These are phyloP conservation scores for Zoroaster sp. DNA, from an alignment of 53 echinoderm and acorn worm genomes.

Conservation along the genomic window DNA sequence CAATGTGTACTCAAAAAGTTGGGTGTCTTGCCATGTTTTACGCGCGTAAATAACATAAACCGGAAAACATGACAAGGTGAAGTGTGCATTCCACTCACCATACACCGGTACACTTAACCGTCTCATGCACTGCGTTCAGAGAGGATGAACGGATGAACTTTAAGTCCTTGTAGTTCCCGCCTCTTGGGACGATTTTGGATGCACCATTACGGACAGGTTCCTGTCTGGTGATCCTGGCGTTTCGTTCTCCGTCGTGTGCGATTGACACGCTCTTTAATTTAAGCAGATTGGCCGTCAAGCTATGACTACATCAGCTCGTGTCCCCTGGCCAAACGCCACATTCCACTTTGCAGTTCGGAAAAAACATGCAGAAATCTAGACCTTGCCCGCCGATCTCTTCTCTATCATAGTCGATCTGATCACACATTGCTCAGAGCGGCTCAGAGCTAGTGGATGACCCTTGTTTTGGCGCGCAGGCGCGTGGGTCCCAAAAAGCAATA, in stretches of 20 bases:
- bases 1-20: not conserved
- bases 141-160: not conserved
- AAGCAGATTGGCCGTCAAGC: slow-evolving; percentile 25
- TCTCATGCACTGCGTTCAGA: not conserved
- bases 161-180: not conserved
- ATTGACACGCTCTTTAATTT: not conserved
- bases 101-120: not conserved
- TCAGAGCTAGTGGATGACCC: slow-evolving; percentile 36
- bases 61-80: not conserved
- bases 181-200: not conserved
- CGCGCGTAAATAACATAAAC: not conserved
- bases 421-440: slow-evolving; percentile 26
- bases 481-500: slow-evolving; percentile 11
- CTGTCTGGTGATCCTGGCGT: not conserved
- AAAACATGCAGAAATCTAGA: slow-evolving; percentile 4
- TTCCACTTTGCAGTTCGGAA: slow-evolving; percentile 13
- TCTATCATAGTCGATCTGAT: not conserved
- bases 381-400: not conserved
- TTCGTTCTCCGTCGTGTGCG: not conserved
- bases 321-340: slow-evolving; percentile 20
- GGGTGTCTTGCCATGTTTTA: not conserved
- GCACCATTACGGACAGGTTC: not conserved
- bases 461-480: slow-evolving; percentile 44
- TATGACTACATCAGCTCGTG: not conserved
- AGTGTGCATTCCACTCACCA: not conserved